A percentile compares a stretch with the other conserved stretches of the same genome.
These are phyloP conservation scores for Papilio glaucus DNA, from an alignment of 1,140 invertebrate genomes.

Conservation along the genomic window DNA sequence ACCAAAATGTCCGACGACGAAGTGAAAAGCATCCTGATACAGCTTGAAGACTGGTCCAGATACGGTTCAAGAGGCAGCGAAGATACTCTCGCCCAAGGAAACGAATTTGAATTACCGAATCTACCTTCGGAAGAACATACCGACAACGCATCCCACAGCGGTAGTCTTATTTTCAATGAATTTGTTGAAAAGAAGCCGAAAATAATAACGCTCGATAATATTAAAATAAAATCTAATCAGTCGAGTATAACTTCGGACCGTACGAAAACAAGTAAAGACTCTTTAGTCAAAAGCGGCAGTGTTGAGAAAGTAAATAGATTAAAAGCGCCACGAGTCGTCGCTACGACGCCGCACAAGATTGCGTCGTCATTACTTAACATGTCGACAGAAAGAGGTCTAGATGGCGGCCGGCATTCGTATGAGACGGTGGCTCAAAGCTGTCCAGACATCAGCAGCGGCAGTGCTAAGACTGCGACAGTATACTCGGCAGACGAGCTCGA, in stretches of 20 bases:
- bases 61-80: conserved; percentile 80
- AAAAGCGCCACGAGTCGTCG: conserved; percentile 47
- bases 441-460: conserved; percentile 58
- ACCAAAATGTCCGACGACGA: conserved; percentile 81
- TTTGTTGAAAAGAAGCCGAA: conserved; percentile 71
- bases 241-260: conserved; percentile 56
- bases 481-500: conserved; percentile 1
- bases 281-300: conserved; percentile 55
- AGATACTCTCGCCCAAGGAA: conserved; percentile 75
- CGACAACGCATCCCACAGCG: conserved; percentile 51
- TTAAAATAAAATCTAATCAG: conserved; percentile 68
- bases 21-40: conserved; percentile 84
- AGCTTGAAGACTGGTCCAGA: conserved; percentile 85
- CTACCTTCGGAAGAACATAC: conserved; percentile 70
- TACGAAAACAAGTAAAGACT: conserved; percentile 51
- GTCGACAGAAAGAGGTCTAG: conserved; percentile 26
- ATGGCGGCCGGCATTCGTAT: conserved; percentile 39
- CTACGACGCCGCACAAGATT: conserved; percentile 46
- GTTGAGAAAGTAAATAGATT: conserved; percentile 50
- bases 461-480: conserved; percentile 14
- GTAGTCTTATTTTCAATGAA: conserved; percentile 66
- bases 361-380: conserved; percentile 53
- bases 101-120: conserved; percentile 76
- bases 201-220: conserved; percentile 72
- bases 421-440: conserved; percentile 59